Evolutionary conservation across 2,888 invertebrate genomes (phyloP), one percentile per base, ranked within the genome.

Genomic region (Apamea anceps): DNA sequence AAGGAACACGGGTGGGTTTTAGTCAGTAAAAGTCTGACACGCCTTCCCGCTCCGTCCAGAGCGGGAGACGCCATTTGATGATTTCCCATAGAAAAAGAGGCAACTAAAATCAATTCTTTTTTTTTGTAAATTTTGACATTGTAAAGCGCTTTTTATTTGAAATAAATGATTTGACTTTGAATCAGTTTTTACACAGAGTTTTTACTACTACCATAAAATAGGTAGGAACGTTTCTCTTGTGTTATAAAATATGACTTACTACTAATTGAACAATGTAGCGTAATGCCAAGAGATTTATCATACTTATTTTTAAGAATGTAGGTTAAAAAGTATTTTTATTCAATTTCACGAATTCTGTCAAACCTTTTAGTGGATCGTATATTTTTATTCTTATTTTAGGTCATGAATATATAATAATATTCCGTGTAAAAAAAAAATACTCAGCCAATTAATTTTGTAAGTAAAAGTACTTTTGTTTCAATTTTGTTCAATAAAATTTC

Each of bases 401-500:
- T 28, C 0, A 7, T 25, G 15, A 67, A 18, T 66, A 25, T n/a
- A 32, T 5, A n/a, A 32, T 45, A 45, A 25, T 37, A 72, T 62
- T 48, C 48, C 25, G n/a, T 45, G 21, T 48, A 37, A 18, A 65
- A 62, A 66, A 54, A 67, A 68, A 3, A 60, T 32, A 67, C 15
- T n/a, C 13, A 60, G 12, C 1, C 65, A 75, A 87, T 87, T 84
- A 80, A 75, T 77, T 81, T 84, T 63, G 1, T 45, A n/a, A 51
- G 18, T 62, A 71, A 73, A 68, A 60, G 7, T 54, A 54, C 13
- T 42, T 75, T 37, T 32, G 15, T 83, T 72, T n/a, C n/a, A n/a
- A n/a, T n/a, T n/a, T n/a, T n/a, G n/a, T n/a, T n/a, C 62, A 15
- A 74, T 87, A 63, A 84, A 84, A 66, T 45, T 67, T 87, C 84